Evolutionary conservation across 2,113 vertebrate species (phyloP).

Genomic region (Pelusios castaneus): DNA sequence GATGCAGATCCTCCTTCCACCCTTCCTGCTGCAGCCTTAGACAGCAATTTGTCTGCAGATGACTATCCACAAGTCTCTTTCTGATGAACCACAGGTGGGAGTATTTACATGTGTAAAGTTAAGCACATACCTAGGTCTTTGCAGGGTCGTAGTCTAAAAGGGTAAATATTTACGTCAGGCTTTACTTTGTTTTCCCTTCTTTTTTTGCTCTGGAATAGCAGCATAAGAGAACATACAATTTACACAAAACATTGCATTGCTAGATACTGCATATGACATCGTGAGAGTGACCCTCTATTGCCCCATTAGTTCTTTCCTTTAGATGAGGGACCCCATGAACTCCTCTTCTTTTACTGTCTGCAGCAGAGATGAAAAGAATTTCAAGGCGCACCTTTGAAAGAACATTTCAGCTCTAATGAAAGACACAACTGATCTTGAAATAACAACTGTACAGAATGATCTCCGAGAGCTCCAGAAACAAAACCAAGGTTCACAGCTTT

Average conservation of each 20-base stretch:
- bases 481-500: background rate
- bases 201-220: background rate
- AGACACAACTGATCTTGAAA: constrained; percentile 8
- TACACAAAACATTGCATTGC: background rate
- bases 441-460: background rate
- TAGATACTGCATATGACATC: background rate
- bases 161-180: background rate
- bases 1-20: background rate
- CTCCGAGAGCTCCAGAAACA: background rate
- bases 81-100: background rate
- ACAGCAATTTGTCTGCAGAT: background rate
- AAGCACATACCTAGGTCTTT: fast-evolving
- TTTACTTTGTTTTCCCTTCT: background rate
- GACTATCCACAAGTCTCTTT: background rate
- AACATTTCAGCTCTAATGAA: background rate
- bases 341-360: background rate
- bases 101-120: background rate
- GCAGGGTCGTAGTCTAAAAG: background rate
- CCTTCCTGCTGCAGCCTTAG: background rate
- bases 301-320: background rate
- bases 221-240: fast-evolving
- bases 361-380: background rate
- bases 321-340: background rate
- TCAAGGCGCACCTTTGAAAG: background rate
- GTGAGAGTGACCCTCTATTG: background rate